These are phyloP conservation scores for Leptinotarsa rubiginosa DNA, from an alignment of 2,888 invertebrate genomes.

Conservation along the genomic window DNA sequence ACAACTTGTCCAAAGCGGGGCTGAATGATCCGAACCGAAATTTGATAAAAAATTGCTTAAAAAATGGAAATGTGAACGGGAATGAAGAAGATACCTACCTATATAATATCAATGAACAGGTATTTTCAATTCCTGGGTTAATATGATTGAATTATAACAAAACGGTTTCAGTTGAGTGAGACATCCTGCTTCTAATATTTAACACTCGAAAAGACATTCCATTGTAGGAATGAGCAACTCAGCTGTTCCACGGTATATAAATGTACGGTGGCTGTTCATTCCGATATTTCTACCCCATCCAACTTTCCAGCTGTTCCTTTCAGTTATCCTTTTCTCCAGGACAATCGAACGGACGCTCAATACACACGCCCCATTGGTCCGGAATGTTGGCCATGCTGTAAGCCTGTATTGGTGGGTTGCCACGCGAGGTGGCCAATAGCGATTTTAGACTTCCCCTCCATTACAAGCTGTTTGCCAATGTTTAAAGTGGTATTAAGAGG, in stretches of 20 bases:
- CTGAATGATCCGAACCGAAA: too few relatives aligned
- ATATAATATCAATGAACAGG: too few relatives aligned
- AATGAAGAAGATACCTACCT: too few relatives aligned
- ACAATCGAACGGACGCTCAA: constrained; percentile 7
- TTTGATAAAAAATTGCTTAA: too few relatives aligned
- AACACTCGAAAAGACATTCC: background rate
- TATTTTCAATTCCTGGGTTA: too few relatives aligned
- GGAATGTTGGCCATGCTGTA: constrained; percentile 7
- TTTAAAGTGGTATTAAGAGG: constrained; percentile 19
- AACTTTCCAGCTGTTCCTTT: constrained; percentile 9
- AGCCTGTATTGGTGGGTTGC: constrained; percentile 1
- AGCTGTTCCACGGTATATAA: too few relatives aligned
- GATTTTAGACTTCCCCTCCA: constrained; percentile 11
- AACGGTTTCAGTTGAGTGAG: too few relatives aligned
- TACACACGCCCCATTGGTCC: constrained; percentile 6
- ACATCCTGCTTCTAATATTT: too few relatives aligned
- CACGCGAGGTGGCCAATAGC: constrained; percentile 6
- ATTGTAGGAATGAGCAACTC: background rate
- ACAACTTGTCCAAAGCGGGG: too few relatives aligned
- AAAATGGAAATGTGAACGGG: too few relatives aligned
- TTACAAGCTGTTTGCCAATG: constrained; percentile 12
- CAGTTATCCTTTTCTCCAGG: constrained; percentile 11
- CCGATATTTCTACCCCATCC: background rate
- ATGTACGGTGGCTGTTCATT: too few relatives aligned
- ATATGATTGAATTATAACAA: too few relatives aligned